Evolutionary conservation across 2,797 vertebrate species (phyloP).

Genomic region (Adelosebastes latens): DNA sequence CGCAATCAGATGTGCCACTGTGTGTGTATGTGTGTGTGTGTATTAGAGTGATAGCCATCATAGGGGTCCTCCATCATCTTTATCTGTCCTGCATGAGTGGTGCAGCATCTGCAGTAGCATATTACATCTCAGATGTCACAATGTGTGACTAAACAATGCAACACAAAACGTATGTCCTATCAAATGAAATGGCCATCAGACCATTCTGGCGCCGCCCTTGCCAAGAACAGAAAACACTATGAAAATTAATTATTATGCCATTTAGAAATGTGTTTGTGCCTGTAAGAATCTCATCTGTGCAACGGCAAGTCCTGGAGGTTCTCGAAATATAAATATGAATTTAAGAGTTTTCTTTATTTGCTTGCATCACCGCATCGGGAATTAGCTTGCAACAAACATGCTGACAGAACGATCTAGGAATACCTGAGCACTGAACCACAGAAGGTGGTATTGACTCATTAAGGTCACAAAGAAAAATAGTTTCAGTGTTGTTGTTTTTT

Average conservation of each 20-base stretch:
- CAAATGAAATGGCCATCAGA: conserved; percentile 22
- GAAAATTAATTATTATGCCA: background rate
- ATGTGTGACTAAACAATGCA: conserved; percentile 56
- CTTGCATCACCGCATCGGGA: background rate
- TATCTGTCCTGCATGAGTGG: conserved; percentile 57
- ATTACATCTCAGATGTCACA: conserved; percentile 65
- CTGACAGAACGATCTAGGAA: background rate
- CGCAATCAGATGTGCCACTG: conserved; percentile 49
- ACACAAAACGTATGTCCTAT: conserved; percentile 33
- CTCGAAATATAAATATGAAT: background rate
- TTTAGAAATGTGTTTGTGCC: background rate
- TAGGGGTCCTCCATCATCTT: conserved; percentile 63
- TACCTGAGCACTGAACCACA: background rate
- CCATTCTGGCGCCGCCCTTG: background rate
- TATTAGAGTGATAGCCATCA: conserved; percentile 53
- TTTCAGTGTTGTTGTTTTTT: background rate
- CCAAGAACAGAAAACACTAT: conserved; percentile 11
- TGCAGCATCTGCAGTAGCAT: conserved; percentile 60
- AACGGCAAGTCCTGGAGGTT: background rate
- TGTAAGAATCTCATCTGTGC: background rate
- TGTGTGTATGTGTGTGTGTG: conserved; percentile 20
- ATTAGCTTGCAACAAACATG: background rate
- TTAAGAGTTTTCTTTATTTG: background rate
- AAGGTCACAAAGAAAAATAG: conserved; percentile 21
- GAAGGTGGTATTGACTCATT: conserved; percentile 26